Base-by-base conservation (phyloP, 2,113 vertebrate species). In the Desmodus rotundus region DNA sequence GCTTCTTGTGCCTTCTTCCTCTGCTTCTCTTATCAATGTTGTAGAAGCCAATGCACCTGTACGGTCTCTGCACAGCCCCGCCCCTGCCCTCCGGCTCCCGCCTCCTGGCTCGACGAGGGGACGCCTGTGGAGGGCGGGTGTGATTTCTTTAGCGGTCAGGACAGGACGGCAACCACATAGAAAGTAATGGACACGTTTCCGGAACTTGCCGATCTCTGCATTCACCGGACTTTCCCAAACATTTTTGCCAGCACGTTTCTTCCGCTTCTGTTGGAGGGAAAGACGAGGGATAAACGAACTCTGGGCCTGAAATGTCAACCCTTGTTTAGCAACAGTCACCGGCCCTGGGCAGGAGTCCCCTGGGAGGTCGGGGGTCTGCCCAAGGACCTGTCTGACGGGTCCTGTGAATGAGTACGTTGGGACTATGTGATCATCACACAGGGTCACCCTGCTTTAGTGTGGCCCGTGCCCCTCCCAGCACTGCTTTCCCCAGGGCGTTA, bases 401-500 rank as follows among this genome's bases (percentile, higher is more conserved):
- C 61, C 17, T 24, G 3, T 28, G 26, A 77, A 4, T 0, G 0
- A 33, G 47, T 41, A 11, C 14, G 2, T 4, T 7, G 36, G 43
- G 36, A 36, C 8, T 2, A 14, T 54, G n/a, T 0, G 3, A 45
- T n/a, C n/a, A n/a, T n/a, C n/a, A n/a, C n/a, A n/a, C n/a, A n/a
- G n/a, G n/a, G n/a, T n/a, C n/a, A n/a, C 16, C 7, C 0, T 1
- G 2, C 5, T 0, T 22, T 24, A 1, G 33, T n/a, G 33, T 7
- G 63, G 41, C 13, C 2, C 0, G 0, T 24, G 22, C 52, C 63
- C 38, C 20, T 33, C 50, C 50, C 17, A 26, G 16, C 31, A 4
- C 5, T 0, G 7, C 13, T 6, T 28, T 41, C 3, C n/a, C 47
- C 6, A 3, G 47, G 63, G 52, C 1, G 0, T 3, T 2, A 3